phyloP scores from a whole-genome alignment of 1,140 invertebrate genomes.

The Ladona fulva region DNA sequence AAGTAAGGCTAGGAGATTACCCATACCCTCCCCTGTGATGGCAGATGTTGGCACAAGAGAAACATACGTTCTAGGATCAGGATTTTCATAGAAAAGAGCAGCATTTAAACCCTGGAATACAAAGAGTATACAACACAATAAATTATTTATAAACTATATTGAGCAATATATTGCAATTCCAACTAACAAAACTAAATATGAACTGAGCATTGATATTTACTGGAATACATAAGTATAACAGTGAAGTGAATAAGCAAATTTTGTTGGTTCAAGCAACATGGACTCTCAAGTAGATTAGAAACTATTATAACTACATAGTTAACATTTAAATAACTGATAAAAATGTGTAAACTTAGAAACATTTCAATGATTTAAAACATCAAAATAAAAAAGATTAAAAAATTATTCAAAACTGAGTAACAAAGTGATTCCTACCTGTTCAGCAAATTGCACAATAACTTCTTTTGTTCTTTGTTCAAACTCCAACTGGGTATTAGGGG shows the following conservation, averaged over 20 bases:
- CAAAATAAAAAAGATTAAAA: background rate
- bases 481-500: slow-evolving; percentile 80
- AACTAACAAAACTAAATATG: too few species aligned
- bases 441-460: slow-evolving; percentile 87
- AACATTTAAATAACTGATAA: too few species aligned
- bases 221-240: too few species aligned
- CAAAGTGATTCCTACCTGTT: slow-evolving; percentile 52
- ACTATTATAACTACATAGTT: background rate
- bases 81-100: slow-evolving; percentile 91
- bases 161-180: too few species aligned
- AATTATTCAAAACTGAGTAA: background rate
- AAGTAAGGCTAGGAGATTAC: slow-evolving; percentile 89
- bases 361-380: too few species aligned
- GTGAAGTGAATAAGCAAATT: too few species aligned
- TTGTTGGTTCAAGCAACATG: too few species aligned
- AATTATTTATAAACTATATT: background rate
- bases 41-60: slow-evolving; percentile 97
- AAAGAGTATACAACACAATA: background rate
- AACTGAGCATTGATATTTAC: too few species aligned
- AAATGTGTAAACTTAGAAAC: too few species aligned
- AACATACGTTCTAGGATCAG: slow-evolving; percentile 83
- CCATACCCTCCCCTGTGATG: slow-evolving; percentile 95
- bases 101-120: slow-evolving; percentile 76
- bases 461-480: slow-evolving; percentile 86
- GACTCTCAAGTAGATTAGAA: background rate